Evolutionary conservation across 2,797 vertebrate species (phyloP).

Genomic region (Hyperoplus immaculatus): DNA sequence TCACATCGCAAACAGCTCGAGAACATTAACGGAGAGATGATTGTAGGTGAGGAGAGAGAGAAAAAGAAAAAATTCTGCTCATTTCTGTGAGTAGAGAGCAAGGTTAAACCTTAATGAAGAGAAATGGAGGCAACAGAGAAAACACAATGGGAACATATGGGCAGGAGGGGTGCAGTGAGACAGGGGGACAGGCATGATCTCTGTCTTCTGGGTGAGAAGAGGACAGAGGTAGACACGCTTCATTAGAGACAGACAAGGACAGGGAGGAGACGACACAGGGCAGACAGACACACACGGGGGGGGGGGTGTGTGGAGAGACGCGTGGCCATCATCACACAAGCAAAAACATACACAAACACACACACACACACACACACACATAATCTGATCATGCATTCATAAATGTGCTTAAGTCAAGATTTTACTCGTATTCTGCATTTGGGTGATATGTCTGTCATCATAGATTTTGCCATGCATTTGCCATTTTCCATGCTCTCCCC

Average conservation of each 20-base stretch:
- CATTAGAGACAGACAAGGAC: constrained; percentile 72
- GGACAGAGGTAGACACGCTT: constrained; percentile 63
- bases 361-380: constrained; percentile 5
- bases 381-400: constrained; percentile 3
- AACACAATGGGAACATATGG: neutral
- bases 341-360: neutral
- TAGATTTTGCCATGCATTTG: neutral
- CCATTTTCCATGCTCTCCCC: too few species aligned
- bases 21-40: neutral
- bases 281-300: constrained; percentile 45
- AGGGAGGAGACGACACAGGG: constrained; percentile 60
- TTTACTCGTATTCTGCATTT: neutral
- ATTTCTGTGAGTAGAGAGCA: neutral
- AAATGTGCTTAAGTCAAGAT: neutral
- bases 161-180: constrained; percentile 20
- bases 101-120: neutral
- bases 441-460: neutral
- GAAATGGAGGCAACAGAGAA: neutral
- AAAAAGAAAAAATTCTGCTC: neutral
- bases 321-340: constrained; percentile 26
- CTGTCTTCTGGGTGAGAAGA: constrained; percentile 61
- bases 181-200: constrained; percentile 44
- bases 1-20: neutral
- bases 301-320: constrained; percentile 38
- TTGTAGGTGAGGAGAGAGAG: neutral